Conservation (phyloP, 1,140 invertebrate species). For the Sarcophaga peregrina region DNA sequence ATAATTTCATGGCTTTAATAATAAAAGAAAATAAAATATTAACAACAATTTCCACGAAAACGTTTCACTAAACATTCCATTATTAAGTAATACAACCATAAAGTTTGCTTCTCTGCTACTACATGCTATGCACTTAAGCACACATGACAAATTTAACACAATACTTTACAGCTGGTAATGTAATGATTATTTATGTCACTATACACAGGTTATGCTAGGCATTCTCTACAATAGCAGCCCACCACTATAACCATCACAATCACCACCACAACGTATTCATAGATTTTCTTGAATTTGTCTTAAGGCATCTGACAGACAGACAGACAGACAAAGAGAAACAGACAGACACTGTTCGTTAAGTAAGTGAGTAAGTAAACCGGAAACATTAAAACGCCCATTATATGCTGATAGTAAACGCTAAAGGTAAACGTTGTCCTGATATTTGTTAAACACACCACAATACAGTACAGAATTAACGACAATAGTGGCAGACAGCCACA, state of each 20-base stretch:
- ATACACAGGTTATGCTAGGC: no score
- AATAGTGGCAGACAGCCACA: no score
- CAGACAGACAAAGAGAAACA: no score
- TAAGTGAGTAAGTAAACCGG: neutral
- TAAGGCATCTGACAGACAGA: neutral
- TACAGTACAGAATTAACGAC: neutral
- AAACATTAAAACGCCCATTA: conserved; percentile 12
- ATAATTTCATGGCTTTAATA: no score
- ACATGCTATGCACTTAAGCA: neutral
- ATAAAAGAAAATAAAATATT: neutral
- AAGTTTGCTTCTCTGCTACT: neutral
- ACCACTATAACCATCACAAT: no score
- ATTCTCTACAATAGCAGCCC: no score
- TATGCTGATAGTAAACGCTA: neutral
- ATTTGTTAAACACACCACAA: neutral
- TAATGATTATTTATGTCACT: no score
- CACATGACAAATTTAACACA: neutral
- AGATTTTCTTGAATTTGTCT: conserved; percentile 1
- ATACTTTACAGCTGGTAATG: no score
- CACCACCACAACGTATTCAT: neutral
- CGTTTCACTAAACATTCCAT: neutral
- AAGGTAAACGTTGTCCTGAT: neutral
- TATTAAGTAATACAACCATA: neutral
- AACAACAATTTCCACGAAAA: conserved; percentile 5
- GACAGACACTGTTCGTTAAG: no score